These are phyloP conservation scores for Pomatorhinus ruficollis DNA, from an alignment of 2,113 vertebrate species.

Conservation along the genomic window DNA sequence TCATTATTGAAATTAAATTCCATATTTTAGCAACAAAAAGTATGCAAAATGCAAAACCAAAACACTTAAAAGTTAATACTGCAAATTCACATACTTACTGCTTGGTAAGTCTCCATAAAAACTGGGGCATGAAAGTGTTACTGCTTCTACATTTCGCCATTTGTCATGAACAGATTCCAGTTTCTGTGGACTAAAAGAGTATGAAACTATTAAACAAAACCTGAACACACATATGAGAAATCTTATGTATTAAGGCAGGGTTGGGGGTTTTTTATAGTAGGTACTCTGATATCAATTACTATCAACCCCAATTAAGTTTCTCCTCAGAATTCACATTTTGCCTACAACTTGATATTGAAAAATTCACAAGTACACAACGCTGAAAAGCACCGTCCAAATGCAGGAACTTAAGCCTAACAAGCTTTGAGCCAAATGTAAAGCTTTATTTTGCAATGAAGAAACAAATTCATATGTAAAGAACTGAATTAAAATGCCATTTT, in stretches of 20 bases:
- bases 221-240: background rate
- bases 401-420: background rate
- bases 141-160: slow-evolving; percentile 24
- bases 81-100: slow-evolving; percentile 49
- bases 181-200: slow-evolving; percentile 63
- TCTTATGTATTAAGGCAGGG: rapidly evolving
- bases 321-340: background rate
- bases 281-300: background rate
- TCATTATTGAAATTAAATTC: background rate
- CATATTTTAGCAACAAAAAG: background rate
- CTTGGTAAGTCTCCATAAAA: slow-evolving; percentile 45
- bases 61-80: background rate
- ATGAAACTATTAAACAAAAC: background rate
- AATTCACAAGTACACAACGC: background rate
- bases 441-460: background rate
- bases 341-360: background rate
- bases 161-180: slow-evolving; percentile 58
- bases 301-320: background rate
- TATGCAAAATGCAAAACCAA: background rate
- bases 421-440: background rate
- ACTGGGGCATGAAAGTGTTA: background rate
- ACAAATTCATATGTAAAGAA: background rate
- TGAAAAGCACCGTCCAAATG: background rate
- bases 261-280: background rate
- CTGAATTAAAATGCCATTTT: background rate